Conservation (phyloP, 2,888 invertebrate species). For the Drosophila nigritarsus region DNA sequence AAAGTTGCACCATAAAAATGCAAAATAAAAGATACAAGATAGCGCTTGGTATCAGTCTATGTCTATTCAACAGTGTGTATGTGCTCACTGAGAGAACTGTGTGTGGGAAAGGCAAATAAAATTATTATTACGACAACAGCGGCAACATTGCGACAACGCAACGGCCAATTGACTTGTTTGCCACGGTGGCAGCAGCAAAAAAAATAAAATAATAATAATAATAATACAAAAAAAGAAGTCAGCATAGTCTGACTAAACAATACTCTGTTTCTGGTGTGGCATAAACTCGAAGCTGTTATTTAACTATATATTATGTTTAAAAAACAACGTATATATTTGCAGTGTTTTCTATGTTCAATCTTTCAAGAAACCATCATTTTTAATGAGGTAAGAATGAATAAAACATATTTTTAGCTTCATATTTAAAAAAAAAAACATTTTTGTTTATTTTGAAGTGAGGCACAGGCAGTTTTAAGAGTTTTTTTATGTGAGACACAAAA, state of each 20-base stretch:
- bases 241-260: background rate
- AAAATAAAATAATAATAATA: background rate
- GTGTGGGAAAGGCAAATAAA: conserved; percentile 74
- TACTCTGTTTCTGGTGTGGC: background rate
- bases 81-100: conserved; percentile 10
- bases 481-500: background rate
- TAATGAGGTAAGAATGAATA: background rate
- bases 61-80: background rate
- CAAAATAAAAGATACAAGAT: conserved; percentile 55
- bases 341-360: fast-evolving
- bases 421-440: too few relatives aligned
- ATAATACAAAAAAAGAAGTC: background rate
- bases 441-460: background rate
- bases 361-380: background rate
- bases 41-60: conserved; percentile 11
- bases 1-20: conserved; percentile 64
- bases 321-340: background rate
- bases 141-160: conserved; percentile 20
- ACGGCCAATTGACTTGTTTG: conserved; percentile 56
- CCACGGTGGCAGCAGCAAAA: conserved; percentile 20
- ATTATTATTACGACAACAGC: conserved; percentile 59
- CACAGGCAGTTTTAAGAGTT: background rate
- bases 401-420: background rate
- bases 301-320: background rate
- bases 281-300: too few relatives aligned